Evolutionary conservation across 2,888 invertebrate genomes (phyloP).

Genomic region (Drosophila pseudotalamancana): DNA sequence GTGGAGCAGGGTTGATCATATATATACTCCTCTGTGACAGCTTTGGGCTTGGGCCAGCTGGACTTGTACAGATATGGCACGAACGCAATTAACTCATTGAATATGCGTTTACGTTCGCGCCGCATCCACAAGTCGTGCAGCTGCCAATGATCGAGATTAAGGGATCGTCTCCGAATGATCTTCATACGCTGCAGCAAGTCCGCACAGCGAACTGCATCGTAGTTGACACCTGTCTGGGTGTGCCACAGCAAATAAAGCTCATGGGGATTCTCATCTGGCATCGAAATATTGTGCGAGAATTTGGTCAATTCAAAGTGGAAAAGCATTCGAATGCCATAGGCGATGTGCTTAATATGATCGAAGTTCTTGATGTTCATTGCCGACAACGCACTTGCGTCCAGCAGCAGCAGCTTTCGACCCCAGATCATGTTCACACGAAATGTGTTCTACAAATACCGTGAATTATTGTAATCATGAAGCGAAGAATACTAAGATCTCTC

Average conservation of each 20-base stretch:
- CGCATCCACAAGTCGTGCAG: constrained; percentile 67
- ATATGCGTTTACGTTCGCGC: constrained; percentile 49
- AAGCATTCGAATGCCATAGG: constrained; percentile 82
- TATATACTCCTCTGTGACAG: too few relatives aligned
- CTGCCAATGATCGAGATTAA: constrained; percentile 86
- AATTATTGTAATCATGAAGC: too few relatives aligned
- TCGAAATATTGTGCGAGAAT: constrained; percentile 49
- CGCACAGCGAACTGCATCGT: constrained; percentile 84
- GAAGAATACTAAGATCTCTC: too few relatives aligned
- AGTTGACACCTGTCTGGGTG: constrained; percentile 85
- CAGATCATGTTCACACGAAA: constrained; percentile 84
- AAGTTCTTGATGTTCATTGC: constrained; percentile 85
- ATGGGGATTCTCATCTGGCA: constrained; percentile 81
- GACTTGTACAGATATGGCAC: constrained; percentile 16
- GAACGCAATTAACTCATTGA: constrained; percentile 30
- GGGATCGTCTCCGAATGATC: constrained; percentile 84
- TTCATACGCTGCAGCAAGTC: constrained; percentile 86
- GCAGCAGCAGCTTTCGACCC: constrained; percentile 84
- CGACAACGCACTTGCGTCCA: constrained; percentile 85
- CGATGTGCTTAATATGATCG: constrained; percentile 83
- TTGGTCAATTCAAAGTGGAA: constrained; percentile 84
- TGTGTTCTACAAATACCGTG: too few relatives aligned
- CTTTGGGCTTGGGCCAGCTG: constrained; percentile 26
- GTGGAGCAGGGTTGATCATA: constrained; percentile 17
- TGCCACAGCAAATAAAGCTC: constrained; percentile 86